A percentile compares a stretch with the other conserved stretches of the same genome.
Conservation (phyloP, 2,113 vertebrate genomes). For the Corynorhinus townsendii region DNA sequence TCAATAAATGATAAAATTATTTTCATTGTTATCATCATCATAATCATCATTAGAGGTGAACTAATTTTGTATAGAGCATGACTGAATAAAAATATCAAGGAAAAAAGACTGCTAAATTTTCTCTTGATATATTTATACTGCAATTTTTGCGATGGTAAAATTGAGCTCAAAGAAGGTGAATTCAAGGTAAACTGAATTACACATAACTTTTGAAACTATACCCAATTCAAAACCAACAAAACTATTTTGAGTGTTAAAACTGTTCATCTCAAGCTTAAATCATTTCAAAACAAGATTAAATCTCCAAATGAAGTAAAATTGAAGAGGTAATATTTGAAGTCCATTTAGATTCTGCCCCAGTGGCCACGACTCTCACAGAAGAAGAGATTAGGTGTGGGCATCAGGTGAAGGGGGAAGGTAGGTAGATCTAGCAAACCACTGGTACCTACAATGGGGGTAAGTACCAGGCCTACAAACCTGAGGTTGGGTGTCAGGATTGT, state of each 20-base stretch:
- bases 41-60: not conserved
- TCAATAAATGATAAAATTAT: not conserved
- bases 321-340: not conserved
- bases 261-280: not conserved
- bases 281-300: not conserved
- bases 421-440: not conserved
- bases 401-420: not conserved
- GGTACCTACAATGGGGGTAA: not conserved
- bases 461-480: not conserved
- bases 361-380: not conserved
- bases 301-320: not conserved
- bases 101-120: not conserved
- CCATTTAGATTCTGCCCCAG: not conserved
- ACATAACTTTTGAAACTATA: not conserved
- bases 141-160: not conserved
- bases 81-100: not conserved
- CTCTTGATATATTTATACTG: not conserved
- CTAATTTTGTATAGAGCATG: not conserved
- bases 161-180: not conserved
- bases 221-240: not conserved
- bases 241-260: not conserved
- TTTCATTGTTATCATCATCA: not conserved
- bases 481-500: not conserved
- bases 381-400: not conserved
- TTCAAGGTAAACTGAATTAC: not conserved